Evolutionary conservation across 2,797 vertebrate species (phyloP), one percentile per base, ranked within the genome.

Genomic region (Masticophis lateralis): DNA sequence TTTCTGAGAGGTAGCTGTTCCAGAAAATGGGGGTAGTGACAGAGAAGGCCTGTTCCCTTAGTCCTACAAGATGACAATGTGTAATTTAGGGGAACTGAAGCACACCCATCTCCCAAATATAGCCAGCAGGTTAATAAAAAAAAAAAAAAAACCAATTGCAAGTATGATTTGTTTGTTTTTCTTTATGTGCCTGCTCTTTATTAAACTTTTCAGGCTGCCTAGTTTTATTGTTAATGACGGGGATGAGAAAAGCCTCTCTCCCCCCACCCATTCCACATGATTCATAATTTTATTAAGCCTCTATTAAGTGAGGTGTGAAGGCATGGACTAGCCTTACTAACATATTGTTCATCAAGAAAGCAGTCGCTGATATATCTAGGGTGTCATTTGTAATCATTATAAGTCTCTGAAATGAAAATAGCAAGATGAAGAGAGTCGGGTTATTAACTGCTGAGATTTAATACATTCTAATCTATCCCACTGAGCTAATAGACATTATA

Each of bases 361-460:
- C 32, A 86, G 47, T 47, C 16, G 60, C 92, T 66, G 79, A 90
- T 90, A 32, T 61, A 7, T 90, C 92, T 57, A 28, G 89, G 89
- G 32, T 66, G 51, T 89, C 79, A 57, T 93, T 90, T 93, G 59
- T 93, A 90, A 93, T 93, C 88, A 69, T 87, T 87, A 90, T 87
- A 90, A 93, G 63, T 32, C 74, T 66, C 66, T 69, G 51, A 87
- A 90, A 86, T 56, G 79, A 90, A 57, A 27, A 13, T 51, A 86
- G 86, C 79, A 56, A 55, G 86, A 66, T 22, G 79, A 86, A 56
- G 32, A 32, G 88, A 90, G 51, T 28, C 6, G 43, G 88, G 92
- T 63, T 92, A 90, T 93, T 66, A 90, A 89, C 74, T 43, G 88
- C 59, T 63, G 51, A 14, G n/a, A 90, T 93, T 86, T 87, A 83